Evolutionary conservation across 1,140 invertebrate genomes (phyloP).

Genomic region (Drosophila suzukii): DNA sequence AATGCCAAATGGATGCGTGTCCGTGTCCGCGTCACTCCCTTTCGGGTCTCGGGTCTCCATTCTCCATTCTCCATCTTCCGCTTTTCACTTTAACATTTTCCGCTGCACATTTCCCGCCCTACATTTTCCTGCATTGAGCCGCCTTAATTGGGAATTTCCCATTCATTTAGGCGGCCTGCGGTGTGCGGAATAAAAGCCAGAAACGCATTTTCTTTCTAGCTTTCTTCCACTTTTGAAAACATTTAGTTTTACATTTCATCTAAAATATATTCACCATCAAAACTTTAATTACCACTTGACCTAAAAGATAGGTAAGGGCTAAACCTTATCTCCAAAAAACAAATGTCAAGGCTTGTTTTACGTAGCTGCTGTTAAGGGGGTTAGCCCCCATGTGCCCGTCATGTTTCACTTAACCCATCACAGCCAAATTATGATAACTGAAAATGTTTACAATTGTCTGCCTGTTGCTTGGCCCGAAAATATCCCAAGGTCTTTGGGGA

Average conservation of each 20-base stretch:
- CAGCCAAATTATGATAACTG: conserved; percentile 41
- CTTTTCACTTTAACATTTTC: conserved; percentile 25
- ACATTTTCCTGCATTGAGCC: conserved; percentile 23
- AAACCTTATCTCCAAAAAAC: neutral
- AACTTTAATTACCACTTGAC: neutral
- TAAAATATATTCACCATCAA: too few species aligned
- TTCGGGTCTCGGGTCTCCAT: neutral
- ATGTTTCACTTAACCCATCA: conserved; percentile 2
- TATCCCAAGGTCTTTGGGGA: neutral
- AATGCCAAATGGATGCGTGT: conserved; percentile 50
- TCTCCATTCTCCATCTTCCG: neutral
- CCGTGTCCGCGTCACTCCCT: conserved; percentile 21
- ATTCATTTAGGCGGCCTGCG: conserved; percentile 43
- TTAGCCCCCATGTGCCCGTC: neutral
- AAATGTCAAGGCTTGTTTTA: neutral
- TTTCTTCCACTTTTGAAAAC: neutral
- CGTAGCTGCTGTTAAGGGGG: neutral
- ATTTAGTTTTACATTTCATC: too few species aligned
- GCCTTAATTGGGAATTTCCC: conserved; percentile 72
- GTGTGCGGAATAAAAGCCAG: neutral
- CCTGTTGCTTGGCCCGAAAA: conserved; percentile 26
- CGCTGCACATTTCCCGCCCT: neutral
- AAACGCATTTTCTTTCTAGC: conserved; percentile 6
- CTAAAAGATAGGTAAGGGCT: neutral
- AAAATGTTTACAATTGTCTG: conserved; percentile 3